Percentiles rank a stretch among this genome's conserved stretches.
These are phyloP conservation scores for Siphamia tubifer DNA, from an alignment of 2,113 vertebrate species.

Conservation along the genomic window DNA sequence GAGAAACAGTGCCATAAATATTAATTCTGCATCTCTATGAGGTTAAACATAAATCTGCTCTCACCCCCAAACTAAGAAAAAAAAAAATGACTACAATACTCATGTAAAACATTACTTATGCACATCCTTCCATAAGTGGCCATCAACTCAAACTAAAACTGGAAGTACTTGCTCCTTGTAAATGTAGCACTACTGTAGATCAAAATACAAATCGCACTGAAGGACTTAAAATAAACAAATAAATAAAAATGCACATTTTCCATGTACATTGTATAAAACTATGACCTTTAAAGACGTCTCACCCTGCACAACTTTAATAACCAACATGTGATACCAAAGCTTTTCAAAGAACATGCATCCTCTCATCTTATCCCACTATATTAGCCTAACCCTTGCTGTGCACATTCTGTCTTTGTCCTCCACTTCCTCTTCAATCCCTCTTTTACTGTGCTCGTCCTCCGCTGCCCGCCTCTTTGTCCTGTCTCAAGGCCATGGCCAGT, in stretches of 20 bases:
- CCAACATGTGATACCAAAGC: conserved; percentile 4
- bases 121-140: too few relatives aligned
- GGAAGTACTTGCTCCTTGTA: too few relatives aligned
- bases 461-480: conserved; percentile 43
- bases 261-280: background rate
- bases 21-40: too few relatives aligned
- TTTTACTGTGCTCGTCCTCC: conserved; percentile 24
- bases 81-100: too few relatives aligned
- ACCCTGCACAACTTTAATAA: background rate
- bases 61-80: too few relatives aligned
- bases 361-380: conserved; percentile 18
- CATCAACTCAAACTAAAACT: too few relatives aligned
- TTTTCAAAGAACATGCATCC: conserved; percentile 4
- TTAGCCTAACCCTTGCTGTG: conserved; percentile 37
- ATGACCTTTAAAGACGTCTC: background rate
- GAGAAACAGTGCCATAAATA: too few relatives aligned
- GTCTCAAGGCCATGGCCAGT: conserved; percentile 62
- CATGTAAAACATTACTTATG: too few relatives aligned
- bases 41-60: too few relatives aligned
- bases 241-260: background rate
- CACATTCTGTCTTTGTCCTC: conserved; percentile 44
- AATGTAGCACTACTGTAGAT: too few relatives aligned
- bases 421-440: conserved; percentile 49
- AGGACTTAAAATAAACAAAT: too few relatives aligned
- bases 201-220: too few relatives aligned